A percentile compares a stretch with the other conserved stretches of the same genome.
Evolutionary conservation across 2,797 vertebrate genomes (phyloP).

Genomic region (Hozukius guyotensis): DNA sequence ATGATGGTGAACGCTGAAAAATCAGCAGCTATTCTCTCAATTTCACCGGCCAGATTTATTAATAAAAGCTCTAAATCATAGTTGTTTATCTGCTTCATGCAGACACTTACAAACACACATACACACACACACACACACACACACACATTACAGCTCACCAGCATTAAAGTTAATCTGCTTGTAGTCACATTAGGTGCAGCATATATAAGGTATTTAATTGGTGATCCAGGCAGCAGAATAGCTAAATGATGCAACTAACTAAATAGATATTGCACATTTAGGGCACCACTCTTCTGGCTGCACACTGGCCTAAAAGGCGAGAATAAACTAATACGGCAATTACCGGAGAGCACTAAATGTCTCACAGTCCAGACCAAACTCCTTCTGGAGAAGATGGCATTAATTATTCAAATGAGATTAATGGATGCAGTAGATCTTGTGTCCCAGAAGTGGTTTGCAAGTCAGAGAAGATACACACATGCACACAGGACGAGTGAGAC

Average conservation of each 20-base stretch:
- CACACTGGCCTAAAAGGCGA: neutral
- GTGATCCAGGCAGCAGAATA: neutral
- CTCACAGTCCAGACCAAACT: slow-evolving; percentile 32
- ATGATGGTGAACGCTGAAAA: neutral
- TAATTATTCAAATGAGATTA: slow-evolving; percentile 72
- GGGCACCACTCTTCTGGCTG: neutral
- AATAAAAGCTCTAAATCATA: neutral
- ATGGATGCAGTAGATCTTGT: slow-evolving; percentile 51
- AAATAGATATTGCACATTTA: slow-evolving; percentile 5
- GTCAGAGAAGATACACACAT: slow-evolving; percentile 17
- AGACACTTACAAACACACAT: neutral
- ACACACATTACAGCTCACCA: neutral
- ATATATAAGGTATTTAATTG: neutral
- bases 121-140: neutral
- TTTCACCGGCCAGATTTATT: neutral
- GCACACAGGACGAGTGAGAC: neutral
- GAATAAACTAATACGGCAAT: slow-evolving; percentile 46
- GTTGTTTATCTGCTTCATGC: neutral
- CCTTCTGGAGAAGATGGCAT: slow-evolving; percentile 55
- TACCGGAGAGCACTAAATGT: slow-evolving; percentile 44
- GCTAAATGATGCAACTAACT: neutral
- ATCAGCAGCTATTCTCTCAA: neutral
- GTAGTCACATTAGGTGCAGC: neutral
- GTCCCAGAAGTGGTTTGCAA: slow-evolving; percentile 51
- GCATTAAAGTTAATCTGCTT: neutral